These are phyloP conservation scores for Drosophila orosa DNA, from an alignment of 1,140 invertebrate genomes.

Conservation along the genomic window DNA sequence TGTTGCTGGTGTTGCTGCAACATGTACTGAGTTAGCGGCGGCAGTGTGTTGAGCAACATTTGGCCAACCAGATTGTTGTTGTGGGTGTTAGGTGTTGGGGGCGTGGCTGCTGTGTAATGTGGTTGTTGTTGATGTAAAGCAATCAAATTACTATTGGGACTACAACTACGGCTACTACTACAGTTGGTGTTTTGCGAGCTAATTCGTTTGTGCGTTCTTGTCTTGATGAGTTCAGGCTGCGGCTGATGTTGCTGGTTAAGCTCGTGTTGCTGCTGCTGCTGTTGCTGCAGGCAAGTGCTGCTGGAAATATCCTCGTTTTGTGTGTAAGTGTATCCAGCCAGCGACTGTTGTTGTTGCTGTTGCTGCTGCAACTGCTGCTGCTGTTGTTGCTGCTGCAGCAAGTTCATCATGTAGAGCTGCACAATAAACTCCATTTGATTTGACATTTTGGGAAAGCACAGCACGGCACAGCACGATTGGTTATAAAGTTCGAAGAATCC, in stretches of 20 bases:
- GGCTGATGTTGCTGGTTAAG: constrained; percentile 47
- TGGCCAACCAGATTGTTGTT: constrained; percentile 53
- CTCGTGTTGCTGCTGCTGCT: constrained; percentile 33
- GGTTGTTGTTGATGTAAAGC: constrained; percentile 70
- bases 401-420: constrained; percentile 83
- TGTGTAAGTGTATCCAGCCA: constrained; percentile 50
- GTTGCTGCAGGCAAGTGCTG: constrained; percentile 69
- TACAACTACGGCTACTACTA: constrained; percentile 84
- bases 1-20: constrained; percentile 71
- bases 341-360: constrained; percentile 46
- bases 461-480: constrained; percentile 52
- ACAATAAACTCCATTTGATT: constrained; percentile 83
- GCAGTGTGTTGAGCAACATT: constrained; percentile 68
- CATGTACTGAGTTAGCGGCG: constrained; percentile 66
- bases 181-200: constrained; percentile 82
- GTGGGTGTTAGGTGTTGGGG: constrained; percentile 59
- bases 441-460: constrained; percentile 66
- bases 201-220: constrained; percentile 79
- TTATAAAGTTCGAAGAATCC: constrained; percentile 42
- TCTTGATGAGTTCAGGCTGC: constrained; percentile 47
- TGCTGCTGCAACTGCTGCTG: constrained; percentile 48
- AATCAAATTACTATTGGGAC: constrained; percentile 84
- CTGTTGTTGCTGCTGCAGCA: constrained; percentile 78
- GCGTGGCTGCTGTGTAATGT: constrained; percentile 38
- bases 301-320: constrained; percentile 77